Conservation (phyloP, 2,113 vertebrate species). For the Ellobius talpinus region DNA sequence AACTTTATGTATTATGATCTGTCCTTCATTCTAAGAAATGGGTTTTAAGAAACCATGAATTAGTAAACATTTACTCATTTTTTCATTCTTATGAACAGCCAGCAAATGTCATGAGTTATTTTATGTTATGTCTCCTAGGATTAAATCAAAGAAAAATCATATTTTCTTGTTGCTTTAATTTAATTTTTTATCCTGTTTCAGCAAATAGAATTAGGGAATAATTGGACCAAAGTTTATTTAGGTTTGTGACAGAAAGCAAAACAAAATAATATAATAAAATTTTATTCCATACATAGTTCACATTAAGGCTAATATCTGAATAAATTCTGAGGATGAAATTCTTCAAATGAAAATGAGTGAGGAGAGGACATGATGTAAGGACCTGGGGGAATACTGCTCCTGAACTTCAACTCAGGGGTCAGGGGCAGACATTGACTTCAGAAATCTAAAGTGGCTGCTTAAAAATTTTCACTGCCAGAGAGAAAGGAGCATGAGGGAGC, state of each 20-base stretch:
- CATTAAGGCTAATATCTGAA: neutral
- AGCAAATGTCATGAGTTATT: neutral
- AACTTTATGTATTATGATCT: neutral
- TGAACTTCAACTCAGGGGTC: accelerated
- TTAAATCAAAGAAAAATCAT: neutral
- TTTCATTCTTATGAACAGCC: neutral
- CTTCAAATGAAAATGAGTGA: neutral
- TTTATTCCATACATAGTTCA: neutral
- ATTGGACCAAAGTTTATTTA: neutral
- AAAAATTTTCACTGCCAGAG: no score
- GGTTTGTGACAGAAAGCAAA: neutral
- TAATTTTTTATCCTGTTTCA: neutral
- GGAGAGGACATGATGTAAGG: neutral
- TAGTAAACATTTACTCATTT: neutral
- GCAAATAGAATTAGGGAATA: neutral
- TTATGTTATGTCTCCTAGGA: neutral
- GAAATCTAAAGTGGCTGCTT: neutral
- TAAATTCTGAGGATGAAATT: neutral
- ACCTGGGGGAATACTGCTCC: neutral
- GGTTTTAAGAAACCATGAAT: neutral
- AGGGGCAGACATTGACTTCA: neutral
- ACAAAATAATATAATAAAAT: neutral
- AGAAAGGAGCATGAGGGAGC: neutral
- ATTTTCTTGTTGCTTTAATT: neutral
- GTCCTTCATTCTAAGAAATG: neutral